Percentiles rank a stretch among this genome's conserved stretches.
These are phyloP conservation scores for Palloptera scutellata DNA, from an alignment of 2,888 invertebrate species.

Conservation along the genomic window DNA sequence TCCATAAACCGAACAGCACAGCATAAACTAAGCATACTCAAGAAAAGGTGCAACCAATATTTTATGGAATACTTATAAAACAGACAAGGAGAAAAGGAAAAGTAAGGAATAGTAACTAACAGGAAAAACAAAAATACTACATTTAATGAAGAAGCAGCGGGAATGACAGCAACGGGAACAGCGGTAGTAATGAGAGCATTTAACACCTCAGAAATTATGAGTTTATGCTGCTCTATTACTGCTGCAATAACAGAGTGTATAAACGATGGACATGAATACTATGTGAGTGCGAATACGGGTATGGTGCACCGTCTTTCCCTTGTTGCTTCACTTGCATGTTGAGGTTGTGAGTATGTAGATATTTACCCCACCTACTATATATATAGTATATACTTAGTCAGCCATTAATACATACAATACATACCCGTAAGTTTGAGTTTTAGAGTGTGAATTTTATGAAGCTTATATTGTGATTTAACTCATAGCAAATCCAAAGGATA, in stretches of 20 bases:
- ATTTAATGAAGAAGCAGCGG: constrained; percentile 1
- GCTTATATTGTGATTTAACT: background rate
- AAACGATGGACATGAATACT: too few species aligned
- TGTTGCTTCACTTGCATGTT: too few species aligned
- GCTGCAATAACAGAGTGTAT: background rate
- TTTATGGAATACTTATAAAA: constrained; percentile 27
- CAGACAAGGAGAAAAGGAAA: background rate
- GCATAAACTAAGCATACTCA: constrained; percentile 34
- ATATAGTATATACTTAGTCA: too few species aligned
- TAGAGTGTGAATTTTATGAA: too few species aligned
- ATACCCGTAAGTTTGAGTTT: too few species aligned
- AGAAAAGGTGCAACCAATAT: constrained; percentile 22
- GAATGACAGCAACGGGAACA: background rate
- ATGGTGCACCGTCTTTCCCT: too few species aligned
- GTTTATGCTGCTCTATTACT: background rate
- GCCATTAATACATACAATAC: too few species aligned
- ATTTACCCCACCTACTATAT: too few species aligned
- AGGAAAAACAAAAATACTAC: constrained; percentile 26
- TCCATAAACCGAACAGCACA: constrained; percentile 42
- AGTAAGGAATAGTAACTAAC: too few species aligned
- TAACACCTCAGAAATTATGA: constrained; percentile 33
- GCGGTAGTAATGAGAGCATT: constrained; percentile 22
- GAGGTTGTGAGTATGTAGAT: too few species aligned
- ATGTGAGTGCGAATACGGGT: too few species aligned
- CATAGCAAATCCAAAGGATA: background rate